phyloP scores from a whole-genome alignment of 2,113 vertebrate species.

The Caracal caracal region DNA sequence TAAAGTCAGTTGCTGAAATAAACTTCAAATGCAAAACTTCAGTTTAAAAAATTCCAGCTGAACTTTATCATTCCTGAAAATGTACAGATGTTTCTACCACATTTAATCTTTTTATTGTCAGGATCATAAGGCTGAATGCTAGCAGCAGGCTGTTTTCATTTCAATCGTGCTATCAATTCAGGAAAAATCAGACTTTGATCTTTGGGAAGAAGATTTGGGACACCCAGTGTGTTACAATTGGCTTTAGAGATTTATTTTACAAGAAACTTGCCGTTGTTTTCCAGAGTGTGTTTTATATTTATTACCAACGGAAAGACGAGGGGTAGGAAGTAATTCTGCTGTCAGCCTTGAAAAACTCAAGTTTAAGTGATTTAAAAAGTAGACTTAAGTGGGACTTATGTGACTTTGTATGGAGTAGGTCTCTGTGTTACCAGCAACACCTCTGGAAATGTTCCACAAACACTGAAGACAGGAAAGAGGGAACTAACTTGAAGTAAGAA shows the following conservation, averaged over 20 bases:
- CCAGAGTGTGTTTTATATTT: slow-evolving; percentile 34
- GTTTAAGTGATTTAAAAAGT: background rate
- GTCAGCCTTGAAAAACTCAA: background rate
- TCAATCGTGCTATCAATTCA: slow-evolving; percentile 46
- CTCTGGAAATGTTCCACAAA: background rate
- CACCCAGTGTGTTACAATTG: slow-evolving; percentile 18
- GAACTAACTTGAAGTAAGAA: background rate
- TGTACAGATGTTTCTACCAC: slow-evolving; percentile 34
- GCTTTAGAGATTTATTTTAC: slow-evolving; percentile 51
- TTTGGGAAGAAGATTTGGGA: slow-evolving; percentile 63
- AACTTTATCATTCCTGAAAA: slow-evolving; percentile 55
- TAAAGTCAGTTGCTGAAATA: slow-evolving; percentile 16
- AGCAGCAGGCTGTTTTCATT: slow-evolving; percentile 71
- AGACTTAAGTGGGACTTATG: background rate
- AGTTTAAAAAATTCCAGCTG: slow-evolving; percentile 54
- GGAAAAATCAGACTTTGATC: slow-evolving; percentile 52
- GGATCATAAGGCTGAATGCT: slow-evolving; percentile 45
- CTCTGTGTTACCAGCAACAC: background rate
- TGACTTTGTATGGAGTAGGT: background rate
- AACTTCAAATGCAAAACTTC: slow-evolving; percentile 72
- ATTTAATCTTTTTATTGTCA: slow-evolving; percentile 60
- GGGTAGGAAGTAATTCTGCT: background rate
- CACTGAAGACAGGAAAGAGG: background rate
- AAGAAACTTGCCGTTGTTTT: background rate
- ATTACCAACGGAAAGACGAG: background rate